A percentile compares a stretch with the other conserved stretches of the same genome.
These are phyloP conservation scores for Tauraco hartlaubi DNA, from an alignment of 2,797 vertebrate genomes.

Conservation along the genomic window DNA sequence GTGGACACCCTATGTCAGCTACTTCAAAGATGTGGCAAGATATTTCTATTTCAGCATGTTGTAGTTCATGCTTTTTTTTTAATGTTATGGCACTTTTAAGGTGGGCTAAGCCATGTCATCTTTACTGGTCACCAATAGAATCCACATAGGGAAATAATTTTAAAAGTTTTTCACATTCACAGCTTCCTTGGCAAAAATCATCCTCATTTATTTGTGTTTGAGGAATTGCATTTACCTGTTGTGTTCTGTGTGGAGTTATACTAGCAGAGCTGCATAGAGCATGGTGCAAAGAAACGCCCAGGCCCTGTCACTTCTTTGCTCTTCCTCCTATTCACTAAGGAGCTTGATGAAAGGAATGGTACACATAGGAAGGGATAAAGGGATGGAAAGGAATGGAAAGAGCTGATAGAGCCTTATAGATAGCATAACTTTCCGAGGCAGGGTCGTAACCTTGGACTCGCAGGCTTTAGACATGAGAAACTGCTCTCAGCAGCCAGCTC, in stretches of 20 bases:
- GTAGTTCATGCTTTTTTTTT: not conserved
- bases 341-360: not conserved
- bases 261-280: not conserved
- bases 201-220: not conserved
- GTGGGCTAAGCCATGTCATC: not conserved
- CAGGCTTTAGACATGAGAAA: not conserved
- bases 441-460: not conserved
- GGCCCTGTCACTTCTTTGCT: not conserved
- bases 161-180: not conserved
- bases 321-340: not conserved
- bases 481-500: not conserved
- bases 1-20: not conserved
- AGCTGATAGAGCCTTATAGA: not conserved
- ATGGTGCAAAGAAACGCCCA: not conserved
- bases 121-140: not conserved
- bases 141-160: not conserved
- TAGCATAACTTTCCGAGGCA: rapidly evolving
- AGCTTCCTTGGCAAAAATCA: not conserved
- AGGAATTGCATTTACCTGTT: not conserved
- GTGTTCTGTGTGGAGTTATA: not conserved
- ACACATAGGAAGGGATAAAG: not conserved
- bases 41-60: not conserved
- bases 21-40: not conserved
- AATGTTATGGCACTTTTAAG: not conserved
- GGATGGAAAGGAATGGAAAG: not conserved